Evolutionary conservation across 2,888 invertebrate species (phyloP), one percentile per base, ranked within the genome.

Genomic region (Leptopilina myrica): DNA sequence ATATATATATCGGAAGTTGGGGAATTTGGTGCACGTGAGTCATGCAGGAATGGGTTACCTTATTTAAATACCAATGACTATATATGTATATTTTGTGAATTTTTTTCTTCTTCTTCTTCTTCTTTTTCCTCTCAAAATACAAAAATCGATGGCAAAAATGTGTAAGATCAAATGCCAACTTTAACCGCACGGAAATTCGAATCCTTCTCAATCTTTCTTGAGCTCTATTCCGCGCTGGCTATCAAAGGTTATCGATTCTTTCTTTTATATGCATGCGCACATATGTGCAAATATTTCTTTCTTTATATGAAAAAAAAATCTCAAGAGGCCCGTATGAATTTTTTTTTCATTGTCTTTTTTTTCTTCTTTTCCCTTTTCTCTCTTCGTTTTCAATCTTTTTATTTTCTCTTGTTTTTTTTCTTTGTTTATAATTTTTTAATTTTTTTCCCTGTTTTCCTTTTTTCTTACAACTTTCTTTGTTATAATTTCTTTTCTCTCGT

Each of bases 91-190:
- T 33, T 33, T 33, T 33, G 33, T 33, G 33, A 33, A 33, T 33
- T 33, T 33, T 33, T 33, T 33, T 43, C 3, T 33, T 40, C 40
- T 40, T 65, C 40, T 40, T 43, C 3, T 33, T 40, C 40, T 40
- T 2, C 12, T 40, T 65, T 65, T 40, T 40, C 5, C 9, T 67
- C 43, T 59, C 15, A 15, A 59, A 59, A 15, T 15, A 67, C 43
- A 20, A 67, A 43, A 49, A 67, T 43, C 20, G 20, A 49, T 67
- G 46, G 46, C 6, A 67, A 67, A 67, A 46, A 33, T 33, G 33
- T 65, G n/a, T 65, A 59, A 33, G 64, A 64, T 26, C 64, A 64
- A 64, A 33, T 64, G 14, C 33, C 64, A 64, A 64, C 26, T 64
- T 64, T 46, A 3, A 33, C 26, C 26, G 33, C 26, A 64, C 20